Evolutionary conservation across 2,888 invertebrate species (phyloP), one percentile per base, ranked within the genome.

Genomic region (Zaprionus lineosus): DNA sequence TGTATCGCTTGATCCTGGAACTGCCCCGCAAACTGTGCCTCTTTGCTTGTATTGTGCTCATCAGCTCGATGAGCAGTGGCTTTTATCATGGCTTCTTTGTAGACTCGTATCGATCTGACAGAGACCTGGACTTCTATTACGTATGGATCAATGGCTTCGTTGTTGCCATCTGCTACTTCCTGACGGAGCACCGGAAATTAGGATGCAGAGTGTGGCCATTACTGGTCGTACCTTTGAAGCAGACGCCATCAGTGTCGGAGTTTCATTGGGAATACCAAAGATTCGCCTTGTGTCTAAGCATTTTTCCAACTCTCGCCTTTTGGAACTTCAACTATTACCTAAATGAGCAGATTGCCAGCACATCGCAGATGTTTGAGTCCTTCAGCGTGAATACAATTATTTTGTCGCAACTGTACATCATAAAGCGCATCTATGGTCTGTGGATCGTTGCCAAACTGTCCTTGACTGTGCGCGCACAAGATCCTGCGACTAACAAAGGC

Each of bases 11-110:
- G 9, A 2, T 1, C 0, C 8, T 11, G 21, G 26, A 41, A n/a
- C 8, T 64, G 37, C 39, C 39, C 1, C 24, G 21, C 0, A 65
- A 47, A 8, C 15, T 51, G 1, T 29, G 9, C 1, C 21, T 36
- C 3, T 19, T n/a, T 57, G 1, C 0, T 3, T 5, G 2, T 29
- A 3, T 18, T 43, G 1, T 15, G 1, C 11, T 15, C 36, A 5
- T 21, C 0, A 24, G 66, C 11, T 37, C 16, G 33, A 29, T 6
- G 24, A 51, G 33, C 24, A 34, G 31, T 12, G 28, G 26, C 15
- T 7, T 58, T 0, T 65, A 65, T 28, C 21, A 50, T 1, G 14
- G 46, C 18, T 37, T 16, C 5, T 55, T 11, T 11, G 15, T 1
- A 12, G 7, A 15, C 6, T 1, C 8, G 14, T 7, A 1, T 18